Conservation (phyloP, 2,113 vertebrate genomes). For the Thamnophis sirtalis region DNA sequence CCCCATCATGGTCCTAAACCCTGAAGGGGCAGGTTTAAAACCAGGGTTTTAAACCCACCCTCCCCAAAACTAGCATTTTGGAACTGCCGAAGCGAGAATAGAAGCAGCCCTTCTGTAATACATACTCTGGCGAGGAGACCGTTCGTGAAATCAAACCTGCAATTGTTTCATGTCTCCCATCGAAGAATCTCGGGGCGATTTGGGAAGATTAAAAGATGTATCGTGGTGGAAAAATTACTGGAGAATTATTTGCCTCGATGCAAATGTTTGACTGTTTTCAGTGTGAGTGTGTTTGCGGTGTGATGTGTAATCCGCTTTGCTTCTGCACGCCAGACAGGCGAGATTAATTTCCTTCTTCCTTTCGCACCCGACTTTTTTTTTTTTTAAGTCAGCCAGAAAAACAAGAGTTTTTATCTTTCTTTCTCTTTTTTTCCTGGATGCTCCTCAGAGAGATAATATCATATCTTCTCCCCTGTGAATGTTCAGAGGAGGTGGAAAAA, state of each 20-base stretch:
- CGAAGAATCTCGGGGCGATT: neutral
- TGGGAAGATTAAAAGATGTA: neutral
- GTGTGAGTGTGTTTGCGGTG: neutral
- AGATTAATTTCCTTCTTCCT: neutral
- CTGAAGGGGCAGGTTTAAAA: neutral
- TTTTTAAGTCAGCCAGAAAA: neutral
- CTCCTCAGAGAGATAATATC: neutral
- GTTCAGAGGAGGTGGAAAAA: neutral
- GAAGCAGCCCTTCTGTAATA: neutral
- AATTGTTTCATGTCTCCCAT: neutral
- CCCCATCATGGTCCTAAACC: too few relatives aligned
- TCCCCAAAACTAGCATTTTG: neutral
- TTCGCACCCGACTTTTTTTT: neutral
- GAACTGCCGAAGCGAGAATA: neutral
- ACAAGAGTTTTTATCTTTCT: neutral
- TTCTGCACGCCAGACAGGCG: neutral
- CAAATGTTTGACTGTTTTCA: neutral
- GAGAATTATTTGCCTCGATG: neutral
- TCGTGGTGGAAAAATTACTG: neutral
- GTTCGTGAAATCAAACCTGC: neutral
- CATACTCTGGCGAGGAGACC: neutral
- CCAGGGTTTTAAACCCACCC: too few relatives aligned
- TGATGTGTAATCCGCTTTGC: neutral
- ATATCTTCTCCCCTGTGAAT: neutral
- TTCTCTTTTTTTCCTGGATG: neutral